Evolutionary conservation across 2,888 invertebrate genomes (phyloP).

Genomic region (Blera fallax): DNA sequence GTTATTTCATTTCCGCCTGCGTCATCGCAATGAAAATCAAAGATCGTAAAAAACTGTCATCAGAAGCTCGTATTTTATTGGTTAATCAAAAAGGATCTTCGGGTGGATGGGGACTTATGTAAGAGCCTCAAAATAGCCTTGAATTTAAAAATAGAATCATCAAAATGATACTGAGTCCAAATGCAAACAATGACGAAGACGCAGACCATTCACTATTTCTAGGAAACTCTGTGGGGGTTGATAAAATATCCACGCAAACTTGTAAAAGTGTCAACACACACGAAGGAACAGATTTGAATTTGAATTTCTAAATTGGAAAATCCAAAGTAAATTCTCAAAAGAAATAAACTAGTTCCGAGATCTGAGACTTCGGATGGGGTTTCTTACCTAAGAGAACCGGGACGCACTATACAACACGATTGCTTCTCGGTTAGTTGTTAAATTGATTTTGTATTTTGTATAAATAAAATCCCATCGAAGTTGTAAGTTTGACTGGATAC

Average conservation of each 20-base stretch:
- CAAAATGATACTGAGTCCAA: not conserved
- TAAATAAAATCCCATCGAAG: constrained; percentile 28
- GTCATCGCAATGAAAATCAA: not conserved
- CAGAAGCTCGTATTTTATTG: not conserved
- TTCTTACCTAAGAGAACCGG: not conserved
- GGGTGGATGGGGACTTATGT: not conserved
- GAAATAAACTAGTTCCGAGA: constrained; percentile 11
- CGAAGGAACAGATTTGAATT: constrained; percentile 6
- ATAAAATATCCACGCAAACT: not conserved
- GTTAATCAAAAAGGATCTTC: not conserved
- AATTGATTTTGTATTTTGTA: constrained; percentile 37
- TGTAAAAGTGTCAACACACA: not conserved
- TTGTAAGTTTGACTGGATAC: constrained; percentile 16
- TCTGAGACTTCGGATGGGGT: not conserved
- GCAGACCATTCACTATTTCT: not conserved
- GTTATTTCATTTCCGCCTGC: not conserved
- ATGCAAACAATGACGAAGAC: not conserved
- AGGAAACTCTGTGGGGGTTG: not conserved
- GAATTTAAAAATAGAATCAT: not conserved
- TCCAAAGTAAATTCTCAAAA: constrained; percentile 15
- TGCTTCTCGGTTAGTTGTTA: not conserved
- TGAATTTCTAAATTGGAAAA: constrained; percentile 35
- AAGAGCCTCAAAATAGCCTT: not conserved
- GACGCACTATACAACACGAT: not conserved
- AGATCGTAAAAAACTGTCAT: not conserved